phyloP scores from a whole-genome alignment of 2,113 vertebrate genomes.

The Talpa occidentalis region DNA sequence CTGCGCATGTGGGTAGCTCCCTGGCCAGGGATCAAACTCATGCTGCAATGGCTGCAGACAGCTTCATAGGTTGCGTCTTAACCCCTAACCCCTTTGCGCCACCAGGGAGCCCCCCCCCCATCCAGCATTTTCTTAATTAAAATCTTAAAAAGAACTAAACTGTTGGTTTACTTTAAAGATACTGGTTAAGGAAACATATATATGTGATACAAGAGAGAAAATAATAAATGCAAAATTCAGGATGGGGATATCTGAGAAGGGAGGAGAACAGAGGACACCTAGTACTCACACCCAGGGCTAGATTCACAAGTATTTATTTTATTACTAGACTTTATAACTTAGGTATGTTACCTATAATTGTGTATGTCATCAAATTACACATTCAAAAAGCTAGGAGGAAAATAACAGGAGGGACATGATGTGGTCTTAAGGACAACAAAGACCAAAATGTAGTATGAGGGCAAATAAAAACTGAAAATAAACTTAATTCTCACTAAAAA shows the following conservation, averaged over 20 bases:
- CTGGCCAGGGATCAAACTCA: too few species aligned
- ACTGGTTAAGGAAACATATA: not conserved
- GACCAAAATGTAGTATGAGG: not conserved
- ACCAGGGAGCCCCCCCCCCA: too few species aligned
- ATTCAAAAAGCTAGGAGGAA: not conserved
- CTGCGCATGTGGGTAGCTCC: too few species aligned
- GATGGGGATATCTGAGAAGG: not conserved
- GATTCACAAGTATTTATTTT: not conserved
- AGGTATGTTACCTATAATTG: too few species aligned
- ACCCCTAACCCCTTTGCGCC: too few species aligned
- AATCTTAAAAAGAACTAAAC: not conserved
- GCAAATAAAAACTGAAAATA: not conserved
- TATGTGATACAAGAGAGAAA: not conserved
- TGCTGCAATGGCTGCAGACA: too few species aligned
- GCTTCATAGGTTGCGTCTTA: too few species aligned
- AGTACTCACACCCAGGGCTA: not conserved
- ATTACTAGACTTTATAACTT: not conserved
- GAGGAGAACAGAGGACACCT: accelerated
- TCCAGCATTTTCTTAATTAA: not conserved
- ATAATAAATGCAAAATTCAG: not conserved
- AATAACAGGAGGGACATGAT: accelerated
- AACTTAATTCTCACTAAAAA: not conserved
- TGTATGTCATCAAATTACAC: not conserved
- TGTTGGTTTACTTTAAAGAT: not conserved
- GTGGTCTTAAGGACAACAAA: not conserved